These are phyloP conservation scores for Gallinago jamesoni DNA, from an alignment of 2,113 vertebrate genomes.

Conservation along the genomic window DNA sequence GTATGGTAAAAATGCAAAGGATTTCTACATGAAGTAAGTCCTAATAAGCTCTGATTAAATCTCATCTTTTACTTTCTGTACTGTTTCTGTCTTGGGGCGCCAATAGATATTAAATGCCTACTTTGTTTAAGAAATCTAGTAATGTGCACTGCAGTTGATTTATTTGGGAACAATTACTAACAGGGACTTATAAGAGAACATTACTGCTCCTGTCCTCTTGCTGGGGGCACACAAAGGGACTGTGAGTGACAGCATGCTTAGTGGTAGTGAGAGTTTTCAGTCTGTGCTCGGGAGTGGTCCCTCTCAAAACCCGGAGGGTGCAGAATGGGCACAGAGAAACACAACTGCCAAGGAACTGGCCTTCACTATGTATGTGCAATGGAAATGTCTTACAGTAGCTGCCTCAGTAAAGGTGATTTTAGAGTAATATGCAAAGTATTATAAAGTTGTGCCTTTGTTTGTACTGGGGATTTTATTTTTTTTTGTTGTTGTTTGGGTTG, in stretches of 20 bases:
- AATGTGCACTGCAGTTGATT: conserved; percentile 15
- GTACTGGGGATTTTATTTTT: not conserved
- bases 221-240: not conserved
- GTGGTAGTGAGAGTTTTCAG: not conserved
- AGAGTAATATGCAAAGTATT: not conserved
- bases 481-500: not conserved
- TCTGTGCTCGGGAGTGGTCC: fast-evolving
- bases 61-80: not conserved
- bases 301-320: not conserved
- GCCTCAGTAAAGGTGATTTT: not conserved
- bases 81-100: not conserved
- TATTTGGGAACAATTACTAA: conserved; percentile 13
- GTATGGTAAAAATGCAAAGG: not conserved
- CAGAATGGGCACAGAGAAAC: not conserved
- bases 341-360: not conserved
- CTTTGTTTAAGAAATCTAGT: conserved; percentile 26
- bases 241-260: not conserved
- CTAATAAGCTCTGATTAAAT: not conserved
- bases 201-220: not conserved
- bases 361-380: not conserved
- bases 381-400: not conserved
- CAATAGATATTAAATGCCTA: not conserved
- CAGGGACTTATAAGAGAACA: not conserved
- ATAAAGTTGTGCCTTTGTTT: not conserved
- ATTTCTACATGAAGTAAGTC: not conserved